A percentile compares a stretch with the other conserved stretches of the same genome.
Conservation (phyloP, 1,140 invertebrate genomes). For the Polypedilum vanderplanki region DNA sequence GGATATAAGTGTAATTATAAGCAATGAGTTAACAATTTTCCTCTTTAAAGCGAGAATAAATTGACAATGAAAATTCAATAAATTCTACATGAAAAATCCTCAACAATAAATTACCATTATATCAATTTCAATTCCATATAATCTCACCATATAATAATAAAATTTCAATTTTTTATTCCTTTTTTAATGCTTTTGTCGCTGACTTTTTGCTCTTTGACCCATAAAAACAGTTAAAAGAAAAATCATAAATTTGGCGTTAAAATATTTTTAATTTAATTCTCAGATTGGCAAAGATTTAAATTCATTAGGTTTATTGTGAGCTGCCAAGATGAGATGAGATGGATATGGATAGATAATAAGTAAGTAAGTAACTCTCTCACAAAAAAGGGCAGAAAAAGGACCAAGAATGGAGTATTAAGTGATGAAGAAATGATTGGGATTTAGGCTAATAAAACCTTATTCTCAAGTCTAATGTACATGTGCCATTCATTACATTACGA, state of each 20-base stretch:
- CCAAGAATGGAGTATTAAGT: background rate
- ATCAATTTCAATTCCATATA: slow-evolving; percentile 12
- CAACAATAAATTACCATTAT: background rate
- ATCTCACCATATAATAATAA: background rate
- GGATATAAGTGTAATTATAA: background rate
- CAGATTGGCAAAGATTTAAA: background rate
- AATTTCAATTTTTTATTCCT: slow-evolving; percentile 8
- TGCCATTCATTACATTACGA: background rate
- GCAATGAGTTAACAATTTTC: too few relatives aligned
- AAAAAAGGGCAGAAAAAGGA: background rate
- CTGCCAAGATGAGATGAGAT: background rate
- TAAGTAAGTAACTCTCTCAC: background rate
- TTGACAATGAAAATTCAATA: too few relatives aligned
- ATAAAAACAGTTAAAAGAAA: too few relatives aligned
- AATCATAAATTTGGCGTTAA: too few relatives aligned
- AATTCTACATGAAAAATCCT: too few relatives aligned
- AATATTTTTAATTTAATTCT: too few relatives aligned
- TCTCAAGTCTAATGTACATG: background rate
- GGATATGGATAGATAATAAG: too few relatives aligned
- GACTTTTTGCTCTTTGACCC: too few relatives aligned
- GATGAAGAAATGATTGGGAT: slow-evolving; percentile 17
- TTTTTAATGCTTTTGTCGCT: background rate
- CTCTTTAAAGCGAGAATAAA: too few relatives aligned
- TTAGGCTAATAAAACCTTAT: slow-evolving; percentile 1
- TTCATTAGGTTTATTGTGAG: background rate